Conservation (phyloP, 2,888 invertebrate genomes). For the Melinopterus prodromus region DNA sequence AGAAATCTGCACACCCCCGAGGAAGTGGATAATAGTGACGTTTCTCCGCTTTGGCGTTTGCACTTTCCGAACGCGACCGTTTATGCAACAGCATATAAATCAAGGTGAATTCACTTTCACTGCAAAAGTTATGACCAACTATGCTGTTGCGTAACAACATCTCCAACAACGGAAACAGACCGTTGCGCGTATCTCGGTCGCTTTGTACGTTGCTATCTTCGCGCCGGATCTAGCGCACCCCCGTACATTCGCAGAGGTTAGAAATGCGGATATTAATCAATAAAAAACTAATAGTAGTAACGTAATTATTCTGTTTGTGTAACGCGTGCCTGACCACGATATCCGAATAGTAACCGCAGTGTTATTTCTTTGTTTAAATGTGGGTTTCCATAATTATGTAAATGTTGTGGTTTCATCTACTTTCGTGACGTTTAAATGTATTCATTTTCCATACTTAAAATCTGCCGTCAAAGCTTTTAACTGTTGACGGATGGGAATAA, state of each 20-base stretch:
- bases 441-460: too few relatives aligned
- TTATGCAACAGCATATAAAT: constrained; percentile 52
- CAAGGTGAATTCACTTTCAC: constrained; percentile 55
- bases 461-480: too few relatives aligned
- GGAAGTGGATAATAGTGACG: not conserved
- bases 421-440: not conserved
- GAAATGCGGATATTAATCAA: not conserved
- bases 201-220: constrained; percentile 21
- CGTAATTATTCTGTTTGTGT: not conserved
- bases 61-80: constrained; percentile 30
- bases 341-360: not conserved
- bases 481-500: too few relatives aligned
- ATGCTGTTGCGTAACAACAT: constrained; percentile 43
- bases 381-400: not conserved
- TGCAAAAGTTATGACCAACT: constrained; percentile 48
- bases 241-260: not conserved
- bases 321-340: not conserved
- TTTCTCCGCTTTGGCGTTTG: constrained; percentile 4
- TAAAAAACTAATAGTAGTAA: not conserved
- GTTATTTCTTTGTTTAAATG: too few relatives aligned
- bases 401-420: not conserved
- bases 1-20: not conserved
- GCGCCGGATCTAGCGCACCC: not conserved
- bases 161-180: not conserved
- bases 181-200: constrained; percentile 14